These are phyloP conservation scores for Siniperca knerii DNA, from an alignment of 2,113 vertebrate species.

Conservation along the genomic window DNA sequence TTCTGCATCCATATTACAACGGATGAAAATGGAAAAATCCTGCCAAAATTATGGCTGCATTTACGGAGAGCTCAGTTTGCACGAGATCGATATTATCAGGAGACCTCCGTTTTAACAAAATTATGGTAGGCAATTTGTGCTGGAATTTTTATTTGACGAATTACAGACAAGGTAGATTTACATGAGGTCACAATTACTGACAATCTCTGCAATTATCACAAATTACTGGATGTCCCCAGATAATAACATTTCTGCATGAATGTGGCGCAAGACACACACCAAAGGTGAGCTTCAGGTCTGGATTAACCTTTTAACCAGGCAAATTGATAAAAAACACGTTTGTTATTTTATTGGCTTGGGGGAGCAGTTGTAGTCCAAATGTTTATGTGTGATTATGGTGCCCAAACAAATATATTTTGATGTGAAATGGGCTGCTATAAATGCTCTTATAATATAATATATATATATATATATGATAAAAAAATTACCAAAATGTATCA, in stretches of 20 bases:
- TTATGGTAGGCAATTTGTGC: background rate
- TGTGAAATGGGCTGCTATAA: no score
- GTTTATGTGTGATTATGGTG: background rate
- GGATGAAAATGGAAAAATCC: background rate
- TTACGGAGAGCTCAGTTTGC: background rate
- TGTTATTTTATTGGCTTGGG: slow-evolving; percentile 7
- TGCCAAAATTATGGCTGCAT: background rate
- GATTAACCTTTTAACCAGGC: slow-evolving; percentile 18
- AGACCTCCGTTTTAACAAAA: slow-evolving; percentile 1
- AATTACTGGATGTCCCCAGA: slow-evolving; percentile 39
- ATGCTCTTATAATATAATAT: background rate
- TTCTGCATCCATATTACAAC: background rate
- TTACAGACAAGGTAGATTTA: slow-evolving; percentile 3
- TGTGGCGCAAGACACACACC: background rate
- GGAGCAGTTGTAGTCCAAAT: background rate
- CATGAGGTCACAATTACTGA: slow-evolving; percentile 5
- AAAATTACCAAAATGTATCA: no score
- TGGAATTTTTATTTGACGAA: slow-evolving; percentile 26
- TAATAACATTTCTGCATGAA: background rate
- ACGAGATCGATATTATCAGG: slow-evolving; percentile 20
- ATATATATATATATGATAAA: no score
- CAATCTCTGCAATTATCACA: slow-evolving; percentile 33
- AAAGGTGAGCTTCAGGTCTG: slow-evolving; percentile 5
- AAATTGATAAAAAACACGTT: slow-evolving; percentile 30
- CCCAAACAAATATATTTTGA: background rate